Conservation (phyloP, 2,797 vertebrate species). For the Eulemur mongoz region DNA sequence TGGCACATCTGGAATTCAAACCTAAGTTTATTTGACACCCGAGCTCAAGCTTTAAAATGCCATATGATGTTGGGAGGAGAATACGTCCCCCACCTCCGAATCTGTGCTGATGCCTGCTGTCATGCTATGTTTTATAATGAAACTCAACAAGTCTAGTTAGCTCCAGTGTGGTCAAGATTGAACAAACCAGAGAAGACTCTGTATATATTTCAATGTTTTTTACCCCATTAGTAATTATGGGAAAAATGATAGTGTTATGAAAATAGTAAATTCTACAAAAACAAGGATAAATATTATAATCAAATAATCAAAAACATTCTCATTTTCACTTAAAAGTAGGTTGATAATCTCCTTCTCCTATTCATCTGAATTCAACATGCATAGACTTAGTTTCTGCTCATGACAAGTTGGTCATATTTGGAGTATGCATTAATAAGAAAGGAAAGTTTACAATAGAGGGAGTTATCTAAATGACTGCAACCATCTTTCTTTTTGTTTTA, state of each 20-base stretch:
- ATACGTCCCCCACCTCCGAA: not conserved
- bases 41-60: not conserved
- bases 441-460: not conserved
- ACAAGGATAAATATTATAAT: not conserved
- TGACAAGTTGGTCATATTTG: not conserved
- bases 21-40: not conserved
- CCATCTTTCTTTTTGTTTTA: not conserved
- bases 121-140: not conserved
- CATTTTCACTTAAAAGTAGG: not conserved
- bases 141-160: not conserved
- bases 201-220: not conserved
- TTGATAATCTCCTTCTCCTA: not conserved
- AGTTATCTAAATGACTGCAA: not conserved
- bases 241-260: not conserved
- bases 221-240: not conserved
- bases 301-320: not conserved
- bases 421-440: not conserved
- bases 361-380: not conserved
- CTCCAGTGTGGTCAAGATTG: not conserved
- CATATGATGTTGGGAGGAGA: not conserved
- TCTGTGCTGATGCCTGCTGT: not conserved
- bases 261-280: conserved; percentile 32
- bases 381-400: conserved; percentile 25
- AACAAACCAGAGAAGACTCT: not conserved
- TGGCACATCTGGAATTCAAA: not conserved